phyloP scores from a whole-genome alignment of 1,140 invertebrate species.

The Aleiodes sp. region DNA sequence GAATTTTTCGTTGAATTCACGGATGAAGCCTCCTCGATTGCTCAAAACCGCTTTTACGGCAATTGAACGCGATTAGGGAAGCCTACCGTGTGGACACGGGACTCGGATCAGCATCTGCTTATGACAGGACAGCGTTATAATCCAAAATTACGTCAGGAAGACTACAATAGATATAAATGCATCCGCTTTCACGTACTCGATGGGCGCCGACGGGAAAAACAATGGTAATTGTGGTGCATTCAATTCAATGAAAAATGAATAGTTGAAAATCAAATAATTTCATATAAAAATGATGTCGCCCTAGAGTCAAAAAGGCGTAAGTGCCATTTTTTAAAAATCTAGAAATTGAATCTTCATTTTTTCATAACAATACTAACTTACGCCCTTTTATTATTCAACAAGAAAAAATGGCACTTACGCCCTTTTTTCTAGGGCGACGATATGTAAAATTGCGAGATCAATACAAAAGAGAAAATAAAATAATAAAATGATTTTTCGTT shows the following conservation, averaged over 20 bases:
- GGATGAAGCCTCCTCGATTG: conserved; percentile 18
- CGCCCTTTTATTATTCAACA: no score
- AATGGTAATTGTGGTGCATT: not conserved
- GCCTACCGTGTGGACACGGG: conserved; percentile 39
- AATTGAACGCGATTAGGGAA: conserved; percentile 61
- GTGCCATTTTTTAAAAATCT: no score
- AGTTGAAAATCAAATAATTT: no score
- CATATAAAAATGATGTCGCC: no score
- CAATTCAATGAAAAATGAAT: not conserved
- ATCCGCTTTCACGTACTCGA: conserved; percentile 36
- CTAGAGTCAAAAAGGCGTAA: no score
- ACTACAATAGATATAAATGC: conserved; percentile 32
- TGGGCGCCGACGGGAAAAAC: not conserved
- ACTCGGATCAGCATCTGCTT: conserved; percentile 62
- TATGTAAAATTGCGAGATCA: no score
- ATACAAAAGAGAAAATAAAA: no score
- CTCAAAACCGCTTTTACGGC: conserved; percentile 58
- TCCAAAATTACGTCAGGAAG: conserved; percentile 45
- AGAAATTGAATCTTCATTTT: no score
- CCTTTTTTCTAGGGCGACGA: no score
- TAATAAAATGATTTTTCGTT: no score
- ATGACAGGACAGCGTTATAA: conserved; percentile 60
- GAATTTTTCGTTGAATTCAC: not conserved
- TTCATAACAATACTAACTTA: no score
- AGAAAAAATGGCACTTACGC: no score